A percentile compares a stretch with the other conserved stretches of the same genome.
phyloP scores from a whole-genome alignment of 1,140 invertebrate genomes.

The Drosophila nikananu region DNA sequence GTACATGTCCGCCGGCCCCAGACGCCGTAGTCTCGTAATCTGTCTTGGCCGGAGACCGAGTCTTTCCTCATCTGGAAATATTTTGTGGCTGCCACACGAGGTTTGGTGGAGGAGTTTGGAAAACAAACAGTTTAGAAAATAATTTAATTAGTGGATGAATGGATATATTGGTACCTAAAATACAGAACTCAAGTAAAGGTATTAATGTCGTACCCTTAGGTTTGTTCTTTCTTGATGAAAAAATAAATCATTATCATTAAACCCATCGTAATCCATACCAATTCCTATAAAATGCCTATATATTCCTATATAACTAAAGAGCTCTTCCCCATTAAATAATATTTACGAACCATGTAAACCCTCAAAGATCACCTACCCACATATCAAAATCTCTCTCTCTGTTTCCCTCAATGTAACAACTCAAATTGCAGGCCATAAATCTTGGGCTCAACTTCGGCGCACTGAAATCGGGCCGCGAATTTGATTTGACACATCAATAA shows the following conservation, averaged over 20 bases:
- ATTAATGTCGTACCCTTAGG: too few relatives aligned
- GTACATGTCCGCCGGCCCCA: conserved; percentile 45
- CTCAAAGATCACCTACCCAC: neutral
- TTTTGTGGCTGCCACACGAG: conserved; percentile 34
- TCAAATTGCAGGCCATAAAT: conserved; percentile 67
- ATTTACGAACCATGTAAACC: conserved; percentile 10
- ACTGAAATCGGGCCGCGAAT: conserved; percentile 60
- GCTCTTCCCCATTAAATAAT: neutral
- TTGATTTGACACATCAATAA: conserved; percentile 82
- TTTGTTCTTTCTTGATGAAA: too few relatives aligned
- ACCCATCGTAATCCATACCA: neutral
- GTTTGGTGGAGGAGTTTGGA: conserved; percentile 9
- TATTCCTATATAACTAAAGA: too few relatives aligned
- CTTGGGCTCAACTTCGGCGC: conserved; percentile 34
- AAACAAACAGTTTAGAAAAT: too few relatives aligned
- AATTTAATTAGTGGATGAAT: neutral
- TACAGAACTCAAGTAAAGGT: too few relatives aligned
- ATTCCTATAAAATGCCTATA: neutral
- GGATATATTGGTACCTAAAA: too few relatives aligned
- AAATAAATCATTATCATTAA: too few relatives aligned
- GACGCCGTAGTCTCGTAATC: conserved; percentile 46
- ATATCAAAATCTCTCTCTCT: conserved; percentile 38
- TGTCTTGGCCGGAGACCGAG: conserved; percentile 33
- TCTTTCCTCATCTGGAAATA: conserved; percentile 49
- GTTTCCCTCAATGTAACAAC: conserved; percentile 20